Base-by-base conservation (phyloP, 2,888 invertebrate species). In the Dynastes grantii region DNA sequence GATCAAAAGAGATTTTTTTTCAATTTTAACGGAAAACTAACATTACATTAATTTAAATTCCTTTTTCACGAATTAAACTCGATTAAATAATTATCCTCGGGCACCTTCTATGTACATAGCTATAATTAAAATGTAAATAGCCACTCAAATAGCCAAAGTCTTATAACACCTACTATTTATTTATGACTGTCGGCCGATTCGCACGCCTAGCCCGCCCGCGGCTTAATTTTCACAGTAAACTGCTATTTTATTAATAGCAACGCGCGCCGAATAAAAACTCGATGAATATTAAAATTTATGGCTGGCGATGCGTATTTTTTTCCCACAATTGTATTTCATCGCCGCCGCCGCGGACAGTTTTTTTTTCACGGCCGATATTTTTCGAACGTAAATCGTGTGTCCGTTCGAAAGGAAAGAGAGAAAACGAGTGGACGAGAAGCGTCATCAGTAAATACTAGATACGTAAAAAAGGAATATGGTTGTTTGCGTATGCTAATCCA, bases 231-330 rank as follows among this genome's bases (percentile, higher is more conserved):
- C 73, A 49, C 45, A 40, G 73, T 45, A 75, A 75, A 75, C 73
- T 61, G 61, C 45, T 61, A 75, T 75, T 75, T 75, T 61, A 75
- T 75, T 75, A 75, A 75, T 45, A 61, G 45, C 40, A 75, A 40
- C 73, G 73, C 73, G 27, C 29, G 22, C 11, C 16, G 40, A n/a
- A 13, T 75, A 75, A 75, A 75, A 75, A 61, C 13, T 61, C 73
- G 61, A 75, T 75, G 73, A 75, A 75, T 75, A 75, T 75, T 75
- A 75, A 75, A 75, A 75, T 75, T 75, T 61, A 61, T 61, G 16
- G 45, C 73, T 22, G 45, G 6, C 55, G 63, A 75, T 75, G 58
- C 13, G 61, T 29, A 27, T 61, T 75, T 75, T 58, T 75, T 61
- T 27, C 61, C 13, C 9, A 27, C 58, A 61, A 75, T 75, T 27